These are phyloP conservation scores for Antitype chi DNA, from an alignment of 2,888 invertebrate species.

Conservation along the genomic window DNA sequence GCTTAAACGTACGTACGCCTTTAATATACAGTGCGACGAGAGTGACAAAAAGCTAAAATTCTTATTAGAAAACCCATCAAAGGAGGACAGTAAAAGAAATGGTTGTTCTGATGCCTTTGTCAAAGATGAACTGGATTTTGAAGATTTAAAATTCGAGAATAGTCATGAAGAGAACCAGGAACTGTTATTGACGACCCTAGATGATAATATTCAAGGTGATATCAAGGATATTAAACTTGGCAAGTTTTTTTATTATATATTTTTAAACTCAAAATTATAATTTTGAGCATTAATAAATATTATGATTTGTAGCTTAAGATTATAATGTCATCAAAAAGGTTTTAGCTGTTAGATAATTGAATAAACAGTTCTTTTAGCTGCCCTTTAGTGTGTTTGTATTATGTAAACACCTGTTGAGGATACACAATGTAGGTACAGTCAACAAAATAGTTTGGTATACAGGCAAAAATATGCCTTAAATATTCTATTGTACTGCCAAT, in stretches of 20 bases:
- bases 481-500: not conserved
- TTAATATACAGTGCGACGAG: conserved; percentile 81
- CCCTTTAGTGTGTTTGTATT: not conserved
- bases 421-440: not conserved
- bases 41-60: conserved; percentile 79
- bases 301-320: not conserved
- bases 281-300: not conserved
- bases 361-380: not conserved
- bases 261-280: not conserved
- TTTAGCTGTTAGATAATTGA: not conserved
- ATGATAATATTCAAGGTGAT: conserved; percentile 62
- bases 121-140: conserved; percentile 56
- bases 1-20: conserved; percentile 81
- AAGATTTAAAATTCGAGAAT: conserved; percentile 48
- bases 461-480: not conserved
- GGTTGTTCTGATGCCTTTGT: conserved; percentile 33
- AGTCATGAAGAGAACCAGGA: conserved; percentile 32
- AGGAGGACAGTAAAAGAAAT: conserved; percentile 28
- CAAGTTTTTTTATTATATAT: conserved; percentile 42
- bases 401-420: not conserved
- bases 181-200: conserved; percentile 43
- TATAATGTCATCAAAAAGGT: not conserved
- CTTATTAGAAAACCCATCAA: conserved; percentile 63
- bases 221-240: conserved; percentile 75
- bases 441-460: not conserved